phyloP scores from a whole-genome alignment of 2,113 vertebrate genomes.

The Orycteropus afer region DNA sequence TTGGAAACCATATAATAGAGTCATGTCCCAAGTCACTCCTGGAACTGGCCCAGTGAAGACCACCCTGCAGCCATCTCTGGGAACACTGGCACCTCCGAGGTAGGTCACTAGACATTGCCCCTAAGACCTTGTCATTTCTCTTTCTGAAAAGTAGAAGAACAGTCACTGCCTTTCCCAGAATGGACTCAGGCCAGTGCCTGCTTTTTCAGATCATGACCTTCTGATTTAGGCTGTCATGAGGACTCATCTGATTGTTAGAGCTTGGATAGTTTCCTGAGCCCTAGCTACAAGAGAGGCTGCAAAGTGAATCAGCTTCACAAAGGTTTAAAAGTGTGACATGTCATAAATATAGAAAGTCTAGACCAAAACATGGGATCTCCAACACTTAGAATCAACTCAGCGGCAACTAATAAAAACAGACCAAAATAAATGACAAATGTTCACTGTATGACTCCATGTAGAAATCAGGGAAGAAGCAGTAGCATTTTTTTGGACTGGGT shows the following conservation, averaged over 20 bases:
- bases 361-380: neutral
- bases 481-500: neutral
- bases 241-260: neutral
- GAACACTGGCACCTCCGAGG: neutral
- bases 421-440: neutral
- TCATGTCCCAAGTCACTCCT: neutral
- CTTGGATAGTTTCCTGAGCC: neutral
- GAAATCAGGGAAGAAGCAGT: no score
- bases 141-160: neutral
- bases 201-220: neutral
- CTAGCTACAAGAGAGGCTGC: neutral
- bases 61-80: no score
- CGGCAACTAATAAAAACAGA: neutral
- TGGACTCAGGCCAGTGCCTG: neutral
- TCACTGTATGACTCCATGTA: no score
- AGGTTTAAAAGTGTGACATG: neutral
- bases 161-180: neutral
- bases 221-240: rapidly evolving
- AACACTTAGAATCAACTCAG: neutral
- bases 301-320: neutral
- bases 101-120: neutral
- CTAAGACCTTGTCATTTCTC: no score
- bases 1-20: neutral
- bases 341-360: neutral
- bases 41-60: no score